Evolutionary conservation across 2,888 invertebrate genomes (phyloP), one percentile per base, ranked within the genome.

Genomic region (Scrobipalpa costella): DNA sequence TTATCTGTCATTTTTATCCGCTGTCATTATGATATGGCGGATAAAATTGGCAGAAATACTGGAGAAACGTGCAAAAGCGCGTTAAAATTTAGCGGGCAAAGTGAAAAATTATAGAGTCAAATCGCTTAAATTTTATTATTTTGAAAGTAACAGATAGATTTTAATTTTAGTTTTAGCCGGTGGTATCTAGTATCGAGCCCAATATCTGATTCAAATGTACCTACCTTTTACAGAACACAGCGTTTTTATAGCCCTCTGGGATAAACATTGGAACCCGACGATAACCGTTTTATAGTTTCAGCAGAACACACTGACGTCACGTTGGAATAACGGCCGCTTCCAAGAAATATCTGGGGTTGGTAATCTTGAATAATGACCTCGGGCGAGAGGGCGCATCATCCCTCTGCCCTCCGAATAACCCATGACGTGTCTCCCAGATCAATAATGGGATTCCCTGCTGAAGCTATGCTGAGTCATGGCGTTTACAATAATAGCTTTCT

Each of bases 401-500:
- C 59, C 44, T 15, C 44, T 72, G 67, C 68, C 66, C 71, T 73
- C 67, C 64, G 76, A 76, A 72, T 69, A 70, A 68, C 68, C 71
- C 67, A 76, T 85, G 82, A 83, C 79, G 80, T 79, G 77, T 79
- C 67, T 68, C 64, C 57, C 58, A 67, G 74, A 77, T 84, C 81
- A 74, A 83, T 83, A 81, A 64, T 64, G 76, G 83, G 71, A 84
- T 80, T 78, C 69, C 84, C 84, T 72, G 64, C 71, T 50, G 55
- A 57, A 63, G 13, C 13, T 19, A 11, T n/a, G 36, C 57, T 65
- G 60, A 63, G 57, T 65, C 65, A 65, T 19, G 19, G 57, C 63
- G 15, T 55, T 55, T 33, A 55, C 2, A 34, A 55, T 33, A 15
- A 27, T 55, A 33, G 34, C 55, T 34, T 55, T 55, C 33, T n/a